A percentile compares a stretch with the other conserved stretches of the same genome.
phyloP scores from a whole-genome alignment of 2,113 vertebrate genomes.

The Brachypteracias leptosomus region DNA sequence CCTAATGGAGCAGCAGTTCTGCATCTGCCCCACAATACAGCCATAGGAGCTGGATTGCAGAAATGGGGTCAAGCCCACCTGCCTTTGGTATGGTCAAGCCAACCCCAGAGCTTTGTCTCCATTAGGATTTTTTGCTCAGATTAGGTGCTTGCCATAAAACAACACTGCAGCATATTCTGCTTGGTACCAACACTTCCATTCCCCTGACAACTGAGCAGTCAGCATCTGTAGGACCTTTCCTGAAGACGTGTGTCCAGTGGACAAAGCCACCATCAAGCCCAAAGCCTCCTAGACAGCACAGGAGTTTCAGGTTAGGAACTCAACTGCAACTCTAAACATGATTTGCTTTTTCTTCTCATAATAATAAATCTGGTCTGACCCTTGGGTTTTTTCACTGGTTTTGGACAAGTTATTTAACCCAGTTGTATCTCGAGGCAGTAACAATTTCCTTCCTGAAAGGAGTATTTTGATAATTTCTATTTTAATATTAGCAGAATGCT shows the following conservation, averaged over 20 bases:
- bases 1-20: background rate
- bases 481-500: background rate
- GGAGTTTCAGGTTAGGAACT: background rate
- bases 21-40: accelerated
- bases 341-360: background rate
- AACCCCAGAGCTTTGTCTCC: background rate
- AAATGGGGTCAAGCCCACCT: accelerated
- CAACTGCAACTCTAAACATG: background rate
- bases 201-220: background rate
- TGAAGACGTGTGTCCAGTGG: background rate
- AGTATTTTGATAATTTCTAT: background rate
- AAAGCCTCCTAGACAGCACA: background rate
- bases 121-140: background rate
- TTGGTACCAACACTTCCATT: background rate
- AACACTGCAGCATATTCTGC: background rate
- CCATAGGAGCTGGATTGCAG: background rate
- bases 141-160: background rate
- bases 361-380: background rate
- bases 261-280: background rate
- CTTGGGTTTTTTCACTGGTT: background rate
- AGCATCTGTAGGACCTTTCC: background rate
- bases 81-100: background rate
- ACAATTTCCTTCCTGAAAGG: background rate
- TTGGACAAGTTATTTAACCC: background rate
- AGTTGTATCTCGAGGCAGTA: background rate